Evolutionary conservation across 2,797 vertebrate genomes (phyloP).

Genomic region (Carcharodon carcharias): DNA sequence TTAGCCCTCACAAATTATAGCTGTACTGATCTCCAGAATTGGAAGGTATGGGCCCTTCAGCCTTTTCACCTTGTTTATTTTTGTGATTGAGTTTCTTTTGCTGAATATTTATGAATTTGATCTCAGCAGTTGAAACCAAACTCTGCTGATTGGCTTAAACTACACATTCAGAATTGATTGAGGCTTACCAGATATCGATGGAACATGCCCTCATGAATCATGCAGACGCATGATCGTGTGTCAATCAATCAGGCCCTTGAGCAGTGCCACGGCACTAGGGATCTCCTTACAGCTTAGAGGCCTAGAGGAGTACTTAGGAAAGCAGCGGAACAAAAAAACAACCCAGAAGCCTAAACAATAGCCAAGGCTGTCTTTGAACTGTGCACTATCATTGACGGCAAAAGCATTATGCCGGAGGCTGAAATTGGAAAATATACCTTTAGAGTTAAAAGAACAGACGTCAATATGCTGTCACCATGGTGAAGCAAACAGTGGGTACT

Average conservation of each 20-base stretch:
- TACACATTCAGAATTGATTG: neutral
- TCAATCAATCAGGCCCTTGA: neutral
- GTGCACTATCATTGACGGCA: neutral
- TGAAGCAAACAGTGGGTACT: neutral
- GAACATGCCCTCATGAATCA: neutral
- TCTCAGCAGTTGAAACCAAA: neutral
- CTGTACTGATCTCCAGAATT: neutral
- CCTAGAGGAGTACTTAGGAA: neutral
- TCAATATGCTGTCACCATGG: neutral
- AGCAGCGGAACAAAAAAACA: neutral
- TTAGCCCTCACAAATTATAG: neutral
- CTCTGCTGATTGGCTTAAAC: neutral
- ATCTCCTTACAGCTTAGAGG: neutral
- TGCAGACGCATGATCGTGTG: neutral
- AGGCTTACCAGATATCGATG: neutral
- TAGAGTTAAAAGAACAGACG: neutral
- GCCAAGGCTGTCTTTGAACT: neutral
- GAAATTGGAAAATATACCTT: neutral
- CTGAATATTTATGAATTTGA: constrained; percentile 19
- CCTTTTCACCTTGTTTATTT: neutral
- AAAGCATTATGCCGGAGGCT: neutral
- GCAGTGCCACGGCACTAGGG: neutral
- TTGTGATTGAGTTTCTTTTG: neutral
- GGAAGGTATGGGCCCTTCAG: neutral
- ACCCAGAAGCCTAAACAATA: neutral